Conservation (phyloP, 2,113 vertebrate species). For the Chaetorhynchus papuensis region DNA sequence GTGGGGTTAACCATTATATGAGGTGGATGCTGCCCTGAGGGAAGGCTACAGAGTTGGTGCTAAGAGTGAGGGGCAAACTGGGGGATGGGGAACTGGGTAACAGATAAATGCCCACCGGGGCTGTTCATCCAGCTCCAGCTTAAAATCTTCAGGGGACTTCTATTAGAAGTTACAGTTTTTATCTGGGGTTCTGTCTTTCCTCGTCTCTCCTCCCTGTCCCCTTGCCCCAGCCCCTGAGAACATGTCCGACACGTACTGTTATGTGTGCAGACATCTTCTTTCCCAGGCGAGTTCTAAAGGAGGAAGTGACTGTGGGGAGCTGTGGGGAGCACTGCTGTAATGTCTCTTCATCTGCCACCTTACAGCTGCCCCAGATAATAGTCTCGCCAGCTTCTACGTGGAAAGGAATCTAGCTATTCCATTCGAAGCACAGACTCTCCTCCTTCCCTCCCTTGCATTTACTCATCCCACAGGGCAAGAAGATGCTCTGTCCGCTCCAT, state of each 20-base stretch:
- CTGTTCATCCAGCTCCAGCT: neutral
- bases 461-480: neutral
- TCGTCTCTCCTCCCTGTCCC: neutral
- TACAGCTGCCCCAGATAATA: neutral
- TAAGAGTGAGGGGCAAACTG: neutral
- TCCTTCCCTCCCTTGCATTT: neutral
- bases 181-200: neutral
- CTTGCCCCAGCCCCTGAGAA: neutral
- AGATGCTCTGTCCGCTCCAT: neutral
- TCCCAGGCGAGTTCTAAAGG: neutral
- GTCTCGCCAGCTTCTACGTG: neutral
- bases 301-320: conserved; percentile 32
- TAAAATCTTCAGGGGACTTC: neutral
- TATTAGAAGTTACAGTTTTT: neutral
- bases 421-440: neutral
- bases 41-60: neutral
- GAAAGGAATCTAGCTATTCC: neutral
- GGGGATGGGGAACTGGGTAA: neutral
- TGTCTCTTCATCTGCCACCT: neutral
- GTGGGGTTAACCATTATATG: neutral
- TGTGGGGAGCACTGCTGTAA: neutral
- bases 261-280: conserved; percentile 10
- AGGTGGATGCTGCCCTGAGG: neutral
- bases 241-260: neutral
- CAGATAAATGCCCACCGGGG: neutral